phyloP scores from a whole-genome alignment of 2,888 invertebrate species.

The Abscondita cerata region DNA sequence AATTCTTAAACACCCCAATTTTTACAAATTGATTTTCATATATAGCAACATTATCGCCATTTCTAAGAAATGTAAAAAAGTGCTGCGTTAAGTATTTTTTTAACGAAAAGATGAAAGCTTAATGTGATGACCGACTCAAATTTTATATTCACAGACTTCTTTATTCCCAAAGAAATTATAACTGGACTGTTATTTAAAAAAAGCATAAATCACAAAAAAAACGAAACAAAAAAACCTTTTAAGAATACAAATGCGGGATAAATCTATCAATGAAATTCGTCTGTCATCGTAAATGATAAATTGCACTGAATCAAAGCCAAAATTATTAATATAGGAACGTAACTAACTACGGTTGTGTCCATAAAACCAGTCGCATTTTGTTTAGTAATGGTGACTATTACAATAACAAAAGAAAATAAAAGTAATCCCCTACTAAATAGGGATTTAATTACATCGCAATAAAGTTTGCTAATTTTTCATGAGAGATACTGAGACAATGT shows the following conservation, averaged over 20 bases:
- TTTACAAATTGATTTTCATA: too few species aligned
- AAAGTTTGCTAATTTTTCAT: slow-evolving; percentile 27
- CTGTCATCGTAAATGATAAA: slow-evolving; percentile 38
- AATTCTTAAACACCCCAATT: too few species aligned
- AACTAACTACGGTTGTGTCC: slow-evolving; percentile 21
- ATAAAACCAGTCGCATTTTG: slow-evolving; percentile 22
- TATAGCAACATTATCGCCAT: too few species aligned
- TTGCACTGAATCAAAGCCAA: slow-evolving; percentile 31
- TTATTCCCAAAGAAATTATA: slow-evolving; percentile 8
- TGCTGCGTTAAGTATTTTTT: too few species aligned
- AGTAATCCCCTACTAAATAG: slow-evolving; percentile 41
- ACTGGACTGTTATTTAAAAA: slow-evolving; percentile 16
- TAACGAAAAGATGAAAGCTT: slow-evolving; percentile 1
- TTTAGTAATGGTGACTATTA: slow-evolving; percentile 44
- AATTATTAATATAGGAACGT: slow-evolving; percentile 36
- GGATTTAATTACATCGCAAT: slow-evolving; percentile 49
- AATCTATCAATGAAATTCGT: slow-evolving; percentile 34
- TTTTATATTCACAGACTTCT: slow-evolving; percentile 18
- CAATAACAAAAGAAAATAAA: slow-evolving; percentile 55
- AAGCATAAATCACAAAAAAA: slow-evolving; percentile 18
- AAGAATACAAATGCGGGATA: slow-evolving; percentile 35
- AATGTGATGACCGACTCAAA: slow-evolving; percentile 8
- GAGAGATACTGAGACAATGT: too few species aligned
- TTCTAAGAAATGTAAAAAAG: too few species aligned
- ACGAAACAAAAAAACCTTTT: slow-evolving; percentile 36